These are phyloP conservation scores for Xiphydria camelus DNA, from an alignment of 2,888 invertebrate genomes.

Conservation along the genomic window DNA sequence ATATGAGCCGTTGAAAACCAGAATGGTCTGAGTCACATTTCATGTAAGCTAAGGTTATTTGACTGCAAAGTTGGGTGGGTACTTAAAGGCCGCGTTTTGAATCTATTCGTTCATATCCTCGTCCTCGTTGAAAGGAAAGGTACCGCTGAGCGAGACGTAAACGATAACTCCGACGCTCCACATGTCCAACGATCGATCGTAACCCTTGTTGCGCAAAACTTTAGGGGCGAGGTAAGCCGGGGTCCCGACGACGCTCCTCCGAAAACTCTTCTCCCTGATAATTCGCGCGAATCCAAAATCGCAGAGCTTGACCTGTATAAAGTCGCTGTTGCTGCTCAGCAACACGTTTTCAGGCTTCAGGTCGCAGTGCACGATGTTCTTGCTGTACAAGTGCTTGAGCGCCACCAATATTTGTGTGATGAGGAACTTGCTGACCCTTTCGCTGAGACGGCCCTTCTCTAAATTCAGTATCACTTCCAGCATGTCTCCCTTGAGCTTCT, in stretches of 20 bases:
- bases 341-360: constrained; percentile 95
- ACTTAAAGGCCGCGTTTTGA: constrained; percentile 98
- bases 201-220: constrained; percentile 95
- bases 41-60: no score
- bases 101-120: constrained; percentile 98
- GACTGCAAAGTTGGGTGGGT: constrained; percentile 95
- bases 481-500: no score
- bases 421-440: constrained; percentile 90
- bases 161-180: constrained; percentile 98
- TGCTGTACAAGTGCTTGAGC: constrained; percentile 90
- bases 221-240: constrained; percentile 97
- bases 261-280: constrained; percentile 95
- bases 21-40: no score
- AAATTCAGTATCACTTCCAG: constrained; percentile 97
- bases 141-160: constrained; percentile 94
- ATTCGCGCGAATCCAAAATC: constrained; percentile 98
- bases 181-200: constrained; percentile 96
- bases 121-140: constrained; percentile 98
- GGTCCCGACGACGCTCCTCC: constrained; percentile 93
- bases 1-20: no score
- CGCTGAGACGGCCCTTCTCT: constrained; percentile 83
- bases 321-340: constrained; percentile 85
- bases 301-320: constrained; percentile 95
- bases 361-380: constrained; percentile 96
- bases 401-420: constrained; percentile 95